These are phyloP conservation scores for Phyllotis vaccarum DNA, from an alignment of 2,797 vertebrate species.

Conservation along the genomic window DNA sequence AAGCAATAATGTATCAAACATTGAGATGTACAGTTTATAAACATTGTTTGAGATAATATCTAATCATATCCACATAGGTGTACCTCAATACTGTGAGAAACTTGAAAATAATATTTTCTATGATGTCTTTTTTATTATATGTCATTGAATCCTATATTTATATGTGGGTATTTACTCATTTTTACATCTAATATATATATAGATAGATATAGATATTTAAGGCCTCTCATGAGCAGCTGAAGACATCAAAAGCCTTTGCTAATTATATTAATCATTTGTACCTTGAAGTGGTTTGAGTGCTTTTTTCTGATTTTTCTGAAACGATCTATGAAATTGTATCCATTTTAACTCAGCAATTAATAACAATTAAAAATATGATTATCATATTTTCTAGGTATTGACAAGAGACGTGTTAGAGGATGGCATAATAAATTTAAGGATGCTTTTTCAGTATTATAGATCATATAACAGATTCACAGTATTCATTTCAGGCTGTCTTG, in stretches of 20 bases:
- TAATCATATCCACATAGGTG: neutral
- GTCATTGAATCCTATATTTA: neutral
- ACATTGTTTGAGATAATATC: neutral
- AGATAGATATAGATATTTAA: too few species aligned
- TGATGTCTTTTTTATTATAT: neutral
- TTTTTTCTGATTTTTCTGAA: neutral
- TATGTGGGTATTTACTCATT: neutral
- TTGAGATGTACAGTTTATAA: neutral
- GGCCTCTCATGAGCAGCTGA: neutral
- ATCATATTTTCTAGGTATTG: constrained; percentile 19
- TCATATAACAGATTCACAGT: neutral
- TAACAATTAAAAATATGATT: constrained; percentile 4
- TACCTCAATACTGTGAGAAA: neutral
- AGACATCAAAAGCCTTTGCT: neutral
- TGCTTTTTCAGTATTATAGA: neutral
- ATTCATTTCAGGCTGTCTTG: neutral
- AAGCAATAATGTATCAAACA: neutral
- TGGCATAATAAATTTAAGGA: neutral
- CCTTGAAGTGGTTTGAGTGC: neutral
- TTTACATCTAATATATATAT: neutral
- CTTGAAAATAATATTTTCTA: neutral
- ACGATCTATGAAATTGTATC: neutral
- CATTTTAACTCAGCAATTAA: neutral
- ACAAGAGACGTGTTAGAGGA: neutral
- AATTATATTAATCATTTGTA: constrained; percentile 38